These are phyloP conservation scores for Lithobius niger DNA, from an alignment of 1,140 invertebrate species.

Conservation along the genomic window DNA sequence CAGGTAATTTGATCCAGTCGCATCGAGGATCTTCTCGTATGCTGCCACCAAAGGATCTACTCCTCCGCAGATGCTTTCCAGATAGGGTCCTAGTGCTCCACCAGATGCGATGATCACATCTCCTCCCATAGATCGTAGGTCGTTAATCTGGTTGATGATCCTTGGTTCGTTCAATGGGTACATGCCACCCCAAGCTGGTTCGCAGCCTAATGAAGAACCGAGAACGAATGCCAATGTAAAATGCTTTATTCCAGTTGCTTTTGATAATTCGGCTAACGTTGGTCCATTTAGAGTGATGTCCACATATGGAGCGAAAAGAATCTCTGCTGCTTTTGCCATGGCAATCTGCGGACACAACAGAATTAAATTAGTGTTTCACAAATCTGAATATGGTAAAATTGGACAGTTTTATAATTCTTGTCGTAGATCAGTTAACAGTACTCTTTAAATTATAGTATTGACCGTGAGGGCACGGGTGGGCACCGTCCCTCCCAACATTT, in stretches of 20 bases:
- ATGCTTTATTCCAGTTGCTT: conserved; percentile 15
- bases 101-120: conserved; percentile 22
- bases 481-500: too few species aligned
- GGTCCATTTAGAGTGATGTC: too few species aligned
- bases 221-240: conserved; percentile 22
- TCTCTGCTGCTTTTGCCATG: too few species aligned
- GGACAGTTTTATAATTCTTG: too few species aligned
- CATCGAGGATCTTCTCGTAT: conserved; percentile 20
- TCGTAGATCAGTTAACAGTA: too few species aligned
- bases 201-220: conserved; percentile 18
- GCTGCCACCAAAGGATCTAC: conserved; percentile 13
- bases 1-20: conserved; percentile 19
- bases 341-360: too few species aligned
- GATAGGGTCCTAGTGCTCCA: conserved; percentile 22
- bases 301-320: too few species aligned
- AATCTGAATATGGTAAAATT: too few species aligned
- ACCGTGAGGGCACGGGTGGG: too few species aligned
- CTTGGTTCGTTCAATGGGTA: conserved; percentile 15
- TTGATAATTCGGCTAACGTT: conserved; percentile 16
- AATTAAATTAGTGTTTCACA: too few species aligned
- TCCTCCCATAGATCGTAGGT: conserved; percentile 18
- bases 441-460: too few species aligned
- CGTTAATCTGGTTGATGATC: conserved; percentile 18
- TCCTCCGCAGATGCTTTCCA: conserved; percentile 18
- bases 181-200: conserved; percentile 21